phyloP scores from a whole-genome alignment of 35 echinoderm and acorn worm genomes.

The Apostichopus californicus region DNA sequence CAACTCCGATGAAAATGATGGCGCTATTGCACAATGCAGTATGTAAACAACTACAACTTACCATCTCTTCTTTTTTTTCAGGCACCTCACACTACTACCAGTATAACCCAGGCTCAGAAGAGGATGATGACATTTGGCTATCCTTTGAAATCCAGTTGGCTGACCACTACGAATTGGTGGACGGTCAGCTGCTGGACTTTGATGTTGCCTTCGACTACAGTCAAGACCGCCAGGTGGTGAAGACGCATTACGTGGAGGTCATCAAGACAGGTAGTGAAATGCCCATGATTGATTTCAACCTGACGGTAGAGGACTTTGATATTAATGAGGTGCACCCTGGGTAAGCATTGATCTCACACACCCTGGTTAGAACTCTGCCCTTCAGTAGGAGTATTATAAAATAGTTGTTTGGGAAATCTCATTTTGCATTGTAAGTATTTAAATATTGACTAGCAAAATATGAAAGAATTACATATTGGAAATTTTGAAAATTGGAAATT shows the following conservation, averaged over 20 bases:
- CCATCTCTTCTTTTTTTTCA: background rate
- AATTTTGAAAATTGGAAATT: no score
- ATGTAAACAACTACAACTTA: no score
- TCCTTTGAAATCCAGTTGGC: constrained; percentile 81
- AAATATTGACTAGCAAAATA: no score
- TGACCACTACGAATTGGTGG: constrained; percentile 68
- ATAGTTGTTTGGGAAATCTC: no score
- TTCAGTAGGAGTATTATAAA: no score
- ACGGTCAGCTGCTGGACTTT: constrained; percentile 58
- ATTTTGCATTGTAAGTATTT: no score
- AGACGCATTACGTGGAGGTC: constrained; percentile 61
- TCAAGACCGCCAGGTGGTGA: constrained; percentile 43
- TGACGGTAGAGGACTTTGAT: constrained; percentile 78
- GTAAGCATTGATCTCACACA: constrained; percentile 32
- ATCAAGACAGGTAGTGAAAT: constrained; percentile 53
- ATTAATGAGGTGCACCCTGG: constrained; percentile 67
- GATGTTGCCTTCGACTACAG: constrained; percentile 76
- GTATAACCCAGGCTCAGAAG: constrained; percentile 47
- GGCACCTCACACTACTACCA: constrained; percentile 86
- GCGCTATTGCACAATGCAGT: no score
- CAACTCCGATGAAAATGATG: no score
- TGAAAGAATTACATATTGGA: no score
- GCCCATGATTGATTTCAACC: constrained; percentile 70
- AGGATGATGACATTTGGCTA: constrained; percentile 84
- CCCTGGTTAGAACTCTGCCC: no score